These are phyloP conservation scores for Gymnarchus niloticus DNA, from an alignment of 2,113 vertebrate genomes.

Conservation along the genomic window DNA sequence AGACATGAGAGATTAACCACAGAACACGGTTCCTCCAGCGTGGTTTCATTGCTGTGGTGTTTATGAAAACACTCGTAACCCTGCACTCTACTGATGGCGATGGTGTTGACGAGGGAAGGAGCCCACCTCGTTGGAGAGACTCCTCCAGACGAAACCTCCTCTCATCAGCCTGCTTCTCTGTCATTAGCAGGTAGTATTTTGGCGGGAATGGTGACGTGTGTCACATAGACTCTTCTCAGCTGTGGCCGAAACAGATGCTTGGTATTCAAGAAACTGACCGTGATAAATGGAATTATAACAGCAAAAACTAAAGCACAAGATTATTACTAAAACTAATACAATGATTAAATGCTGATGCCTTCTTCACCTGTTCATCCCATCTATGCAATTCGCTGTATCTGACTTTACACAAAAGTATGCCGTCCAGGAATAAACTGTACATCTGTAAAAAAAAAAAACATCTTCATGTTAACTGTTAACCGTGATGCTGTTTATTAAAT, in stretches of 20 bases:
- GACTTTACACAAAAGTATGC: neutral
- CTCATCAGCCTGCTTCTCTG: neutral
- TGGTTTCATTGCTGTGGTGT: neutral
- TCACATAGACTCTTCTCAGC: neutral
- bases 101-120: neutral
- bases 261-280: neutral
- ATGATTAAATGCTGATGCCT: too few relatives aligned
- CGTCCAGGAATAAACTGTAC: neutral
- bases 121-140: neutral
- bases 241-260: neutral
- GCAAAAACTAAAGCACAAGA: neutral
- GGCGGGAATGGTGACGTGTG: neutral
- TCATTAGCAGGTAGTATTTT: neutral
- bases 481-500: neutral
- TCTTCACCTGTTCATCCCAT: neutral
- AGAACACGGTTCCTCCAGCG: neutral
- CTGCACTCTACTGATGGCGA: too few relatives aligned
- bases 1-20: neutral
- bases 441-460: neutral
- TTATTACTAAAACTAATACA: neutral
- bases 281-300: too few relatives aligned
- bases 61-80: neutral
- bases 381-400: neutral
- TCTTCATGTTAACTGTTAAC: neutral
- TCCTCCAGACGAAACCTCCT: neutral